Percentiles rank a stretch among this genome's conserved stretches.
Evolutionary conservation across 2,888 invertebrate genomes (phyloP).

Genomic region (Sphaeridia pumilis): DNA sequence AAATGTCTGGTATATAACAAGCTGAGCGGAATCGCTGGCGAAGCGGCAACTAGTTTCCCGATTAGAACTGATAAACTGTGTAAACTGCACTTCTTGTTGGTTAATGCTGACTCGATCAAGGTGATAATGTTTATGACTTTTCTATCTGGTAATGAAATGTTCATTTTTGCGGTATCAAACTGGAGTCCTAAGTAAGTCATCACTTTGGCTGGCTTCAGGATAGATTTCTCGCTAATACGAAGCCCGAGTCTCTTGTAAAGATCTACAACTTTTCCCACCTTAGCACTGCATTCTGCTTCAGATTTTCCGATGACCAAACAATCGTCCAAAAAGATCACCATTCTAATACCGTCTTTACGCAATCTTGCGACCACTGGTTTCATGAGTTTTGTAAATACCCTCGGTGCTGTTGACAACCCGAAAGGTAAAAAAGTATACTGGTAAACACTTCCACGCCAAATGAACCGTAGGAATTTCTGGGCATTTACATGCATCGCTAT

Average conservation of each 20-base stretch:
- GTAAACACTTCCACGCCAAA: not conserved
- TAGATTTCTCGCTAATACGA: conserved; percentile 5
- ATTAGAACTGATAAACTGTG: not conserved
- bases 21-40: conserved; percentile 12
- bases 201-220: not conserved
- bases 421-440: conserved; percentile 5
- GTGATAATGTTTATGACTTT: not conserved
- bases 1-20: conserved; percentile 12
- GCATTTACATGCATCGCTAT: not conserved
- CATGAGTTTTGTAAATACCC: conserved; percentile 8
- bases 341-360: not conserved
- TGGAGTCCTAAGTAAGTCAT: conserved; percentile 6
- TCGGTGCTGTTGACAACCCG: conserved; percentile 4
- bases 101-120: not conserved
- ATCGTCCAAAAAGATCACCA: conserved; percentile 4
- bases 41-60: conserved; percentile 12
- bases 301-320: not conserved
- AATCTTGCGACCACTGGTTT: conserved; percentile 2
- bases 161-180: conserved; percentile 6
- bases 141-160: not conserved
- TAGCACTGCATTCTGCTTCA: not conserved
- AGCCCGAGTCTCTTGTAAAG: not conserved
- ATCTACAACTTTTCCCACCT: not conserved
- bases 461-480: conserved; percentile 3
- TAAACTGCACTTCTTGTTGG: not conserved